These are phyloP conservation scores for Polydrusus tereticollis DNA, from an alignment of 2,888 invertebrate species.

Conservation along the genomic window DNA sequence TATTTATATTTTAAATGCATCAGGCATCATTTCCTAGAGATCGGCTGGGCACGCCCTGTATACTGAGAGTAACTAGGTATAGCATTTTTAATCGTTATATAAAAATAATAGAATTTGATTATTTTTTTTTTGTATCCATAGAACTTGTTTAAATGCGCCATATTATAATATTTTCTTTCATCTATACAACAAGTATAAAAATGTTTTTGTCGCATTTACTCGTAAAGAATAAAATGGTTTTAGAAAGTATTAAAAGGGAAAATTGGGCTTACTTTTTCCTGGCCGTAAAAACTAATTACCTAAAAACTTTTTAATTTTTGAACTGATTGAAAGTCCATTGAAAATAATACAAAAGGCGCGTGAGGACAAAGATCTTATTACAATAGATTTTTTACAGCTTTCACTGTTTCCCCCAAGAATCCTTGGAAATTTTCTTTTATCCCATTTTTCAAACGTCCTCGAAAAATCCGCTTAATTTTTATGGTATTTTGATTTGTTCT, in stretches of 20 bases:
- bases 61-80: too few relatives aligned
- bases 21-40: too few relatives aligned
- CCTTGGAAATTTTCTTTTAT: neutral
- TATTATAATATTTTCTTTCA: too few relatives aligned
- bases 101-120: too few relatives aligned
- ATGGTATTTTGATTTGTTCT: neutral
- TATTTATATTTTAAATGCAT: too few relatives aligned
- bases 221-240: neutral
- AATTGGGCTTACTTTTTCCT: neutral
- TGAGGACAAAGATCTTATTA: neutral
- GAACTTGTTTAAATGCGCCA: too few relatives aligned
- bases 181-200: too few relatives aligned
- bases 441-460: neutral
- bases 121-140: too few relatives aligned
- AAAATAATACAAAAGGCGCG: neutral
- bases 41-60: too few relatives aligned
- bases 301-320: neutral
- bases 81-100: too few relatives aligned
- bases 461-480: neutral
- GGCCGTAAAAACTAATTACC: neutral
- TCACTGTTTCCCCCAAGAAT: neutral
- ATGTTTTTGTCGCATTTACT: neutral
- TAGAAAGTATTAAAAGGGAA: neutral
- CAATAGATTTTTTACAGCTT: neutral
- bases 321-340: neutral